Evolutionary conservation across 2,888 invertebrate species (phyloP).

Genomic region (Tipula lateralis): DNA sequence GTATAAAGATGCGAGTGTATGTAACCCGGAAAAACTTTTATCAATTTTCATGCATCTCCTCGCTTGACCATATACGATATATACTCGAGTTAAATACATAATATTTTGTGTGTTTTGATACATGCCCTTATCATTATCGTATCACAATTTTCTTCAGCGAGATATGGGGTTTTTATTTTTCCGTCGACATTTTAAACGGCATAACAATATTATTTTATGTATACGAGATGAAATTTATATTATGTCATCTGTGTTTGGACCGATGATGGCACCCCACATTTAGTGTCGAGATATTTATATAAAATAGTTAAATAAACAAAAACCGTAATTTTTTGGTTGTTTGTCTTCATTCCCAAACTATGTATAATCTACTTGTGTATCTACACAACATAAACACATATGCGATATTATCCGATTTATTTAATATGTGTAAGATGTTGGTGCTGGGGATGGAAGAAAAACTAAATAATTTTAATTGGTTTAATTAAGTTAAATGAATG

Average conservation of each 20-base stretch:
- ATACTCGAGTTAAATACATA: background rate
- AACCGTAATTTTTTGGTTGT: slow-evolving; percentile 24
- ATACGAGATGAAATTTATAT: background rate
- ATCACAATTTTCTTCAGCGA: background rate
- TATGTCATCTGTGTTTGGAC: background rate
- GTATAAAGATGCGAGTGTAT: no score
- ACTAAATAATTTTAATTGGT: slow-evolving; percentile 11
- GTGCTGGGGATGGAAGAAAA: background rate
- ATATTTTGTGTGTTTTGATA: background rate
- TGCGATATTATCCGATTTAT: slow-evolving; percentile 3
- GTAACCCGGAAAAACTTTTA: slow-evolving; percentile 11
- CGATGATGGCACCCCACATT: background rate
- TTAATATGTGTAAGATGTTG: background rate
- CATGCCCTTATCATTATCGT: slow-evolving; percentile 24
- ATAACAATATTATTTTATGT: no score
- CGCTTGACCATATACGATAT: background rate
- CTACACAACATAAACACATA: background rate
- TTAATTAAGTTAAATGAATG: slow-evolving; percentile 19
- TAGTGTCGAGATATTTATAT: background rate
- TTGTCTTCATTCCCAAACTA: background rate
- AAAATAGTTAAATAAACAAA: slow-evolving; percentile 20
- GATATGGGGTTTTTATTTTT: background rate
- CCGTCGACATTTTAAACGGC: background rate
- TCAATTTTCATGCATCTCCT: slow-evolving; percentile 1
- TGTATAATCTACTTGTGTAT: background rate